Evolutionary conservation across 2,113 vertebrate genomes (phyloP), one percentile per base, ranked within the genome.

Genomic region (Hemibagrus wyckioides): DNA sequence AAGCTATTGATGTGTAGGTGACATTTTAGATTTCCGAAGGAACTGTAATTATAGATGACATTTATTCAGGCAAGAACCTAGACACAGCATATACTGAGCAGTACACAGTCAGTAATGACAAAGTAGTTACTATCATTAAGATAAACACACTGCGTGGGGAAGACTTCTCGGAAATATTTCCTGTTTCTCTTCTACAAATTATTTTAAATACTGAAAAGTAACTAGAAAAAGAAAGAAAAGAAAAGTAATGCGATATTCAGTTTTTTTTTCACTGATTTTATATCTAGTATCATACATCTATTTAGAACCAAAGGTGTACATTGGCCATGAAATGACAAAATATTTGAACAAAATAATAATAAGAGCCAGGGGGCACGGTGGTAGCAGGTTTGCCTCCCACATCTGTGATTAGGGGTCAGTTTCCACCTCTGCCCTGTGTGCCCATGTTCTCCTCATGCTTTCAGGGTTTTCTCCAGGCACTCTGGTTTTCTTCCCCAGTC

Each of bases 1-100:
- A 71, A 52, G 4, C 4, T 71, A 88, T 61, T 80, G 59, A 84
- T 84, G 54, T 81, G 19, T n/a, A 63, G 48, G 10, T 69, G 75
- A 36, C 59, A 65, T 83, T 76, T 54, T 76, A 82, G 3, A n/a
- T 48, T 80, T 59, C 36, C 33, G 59, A 77, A 28, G 54, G 14
- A 83, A 83, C 44, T 52, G 56, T 69, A 80, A 86, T 91, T 89
- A 86, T 59, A 80, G 30, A 79, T 75, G 83, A 85, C 41, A 41
- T 86, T 83, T 90, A 52, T 69, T 86, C 44, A 89, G 79, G 65
- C 83, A 89, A 65, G 14, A 84, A 63, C 73, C 61, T 83, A 63
- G 69, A 48, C 28, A 80, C 21, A 67, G 25, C 15, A 33, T n/a
- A 23, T 9, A 79, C 56, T 56, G 17, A 25, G 28, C 44, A 28